Evolutionary conservation across 2,888 invertebrate genomes (phyloP).

Genomic region (Rhynchonema sp.): DNA sequence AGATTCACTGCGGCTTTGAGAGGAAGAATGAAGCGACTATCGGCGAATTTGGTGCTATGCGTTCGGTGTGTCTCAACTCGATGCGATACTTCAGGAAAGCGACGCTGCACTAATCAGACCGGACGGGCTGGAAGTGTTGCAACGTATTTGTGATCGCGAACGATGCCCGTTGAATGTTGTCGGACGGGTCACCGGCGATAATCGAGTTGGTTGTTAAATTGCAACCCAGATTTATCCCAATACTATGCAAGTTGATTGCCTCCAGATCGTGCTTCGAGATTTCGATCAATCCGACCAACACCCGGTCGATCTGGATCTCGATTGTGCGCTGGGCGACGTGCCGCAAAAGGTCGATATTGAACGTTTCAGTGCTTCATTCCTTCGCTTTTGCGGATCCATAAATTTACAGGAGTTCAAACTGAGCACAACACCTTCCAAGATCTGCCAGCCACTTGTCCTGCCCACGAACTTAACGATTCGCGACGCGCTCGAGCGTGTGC

Average conservation of each 20-base stretch:
- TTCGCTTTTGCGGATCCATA: neutral
- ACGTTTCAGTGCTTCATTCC: neutral
- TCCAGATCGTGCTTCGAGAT: conserved; percentile 46
- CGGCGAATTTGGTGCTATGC: no score
- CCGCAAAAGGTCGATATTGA: conserved; percentile 45
- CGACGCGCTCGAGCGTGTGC: conserved; percentile 53
- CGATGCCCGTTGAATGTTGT: conserved; percentile 79
- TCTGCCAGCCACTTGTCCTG: conserved; percentile 22
- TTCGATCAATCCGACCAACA: conserved; percentile 21
- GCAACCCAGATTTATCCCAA: neutral
- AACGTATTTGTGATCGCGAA: conserved; percentile 58
- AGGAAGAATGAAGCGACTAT: no score
- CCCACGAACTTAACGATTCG: conserved; percentile 42
- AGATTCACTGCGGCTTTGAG: no score
- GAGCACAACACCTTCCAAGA: neutral
- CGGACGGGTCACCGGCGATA: conserved; percentile 58
- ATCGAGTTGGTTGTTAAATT: neutral
- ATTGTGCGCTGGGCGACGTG: conserved; percentile 70
- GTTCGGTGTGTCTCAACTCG: no score
- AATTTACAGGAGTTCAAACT: neutral
- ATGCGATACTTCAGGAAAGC: no score
- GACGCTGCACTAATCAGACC: conserved; percentile 55
- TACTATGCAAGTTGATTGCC: neutral
- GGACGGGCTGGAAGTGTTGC: conserved; percentile 44
- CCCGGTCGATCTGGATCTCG: conserved; percentile 70